A percentile compares a stretch with the other conserved stretches of the same genome.
These are phyloP conservation scores for Hyperopisus bebe DNA, from an alignment of 2,113 vertebrate species.

Conservation along the genomic window DNA sequence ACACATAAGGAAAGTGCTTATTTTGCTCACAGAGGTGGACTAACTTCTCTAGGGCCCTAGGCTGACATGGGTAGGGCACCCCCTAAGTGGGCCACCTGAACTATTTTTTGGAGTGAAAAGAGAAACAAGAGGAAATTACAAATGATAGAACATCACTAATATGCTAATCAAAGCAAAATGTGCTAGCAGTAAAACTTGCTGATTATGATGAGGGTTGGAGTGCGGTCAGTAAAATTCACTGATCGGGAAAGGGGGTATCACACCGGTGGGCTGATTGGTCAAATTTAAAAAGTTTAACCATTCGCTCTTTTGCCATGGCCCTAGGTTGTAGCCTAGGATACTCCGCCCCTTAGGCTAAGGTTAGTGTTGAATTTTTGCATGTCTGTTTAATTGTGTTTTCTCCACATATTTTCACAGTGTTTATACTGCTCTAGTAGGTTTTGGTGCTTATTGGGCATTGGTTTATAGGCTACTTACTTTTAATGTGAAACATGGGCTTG, in stretches of 20 bases:
- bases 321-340: background rate
- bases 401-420: background rate
- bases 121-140: background rate
- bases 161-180: background rate
- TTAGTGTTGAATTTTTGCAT: background rate
- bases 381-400: background rate
- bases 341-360: background rate
- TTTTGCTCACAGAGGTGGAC: background rate
- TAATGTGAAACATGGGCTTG: no score
- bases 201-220: background rate
- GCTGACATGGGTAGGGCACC: background rate
- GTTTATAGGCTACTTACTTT: no score
- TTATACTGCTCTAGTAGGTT: no score
- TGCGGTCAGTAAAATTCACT: background rate
- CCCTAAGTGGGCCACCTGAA: background rate
- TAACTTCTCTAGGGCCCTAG: background rate
- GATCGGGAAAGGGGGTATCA: background rate
- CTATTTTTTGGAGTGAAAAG: background rate
- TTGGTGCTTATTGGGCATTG: no score
- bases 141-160: background rate
- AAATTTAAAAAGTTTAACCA: background rate
- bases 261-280: background rate
- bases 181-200: background rate
- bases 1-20: background rate
- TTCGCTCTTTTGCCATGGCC: background rate